Evolutionary conservation across 1,140 invertebrate species (phyloP).

Genomic region (Adoxophyes honmai): DNA sequence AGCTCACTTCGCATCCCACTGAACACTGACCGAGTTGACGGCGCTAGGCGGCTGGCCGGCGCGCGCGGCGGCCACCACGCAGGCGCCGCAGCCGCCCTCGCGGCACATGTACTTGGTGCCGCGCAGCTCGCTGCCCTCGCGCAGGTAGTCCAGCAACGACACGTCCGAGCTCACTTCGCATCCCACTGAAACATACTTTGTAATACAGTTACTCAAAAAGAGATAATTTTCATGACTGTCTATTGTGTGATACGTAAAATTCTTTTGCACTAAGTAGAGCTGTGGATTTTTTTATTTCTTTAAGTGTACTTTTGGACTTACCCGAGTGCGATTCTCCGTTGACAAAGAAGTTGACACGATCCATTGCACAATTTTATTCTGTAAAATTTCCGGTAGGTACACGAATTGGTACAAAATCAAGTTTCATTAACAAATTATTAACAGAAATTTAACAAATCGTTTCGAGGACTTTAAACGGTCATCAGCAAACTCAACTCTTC

Average conservation of each 20-base stretch:
- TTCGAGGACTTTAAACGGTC: no score
- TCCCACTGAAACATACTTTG: conserved; percentile 49
- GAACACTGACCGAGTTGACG: conserved; percentile 86
- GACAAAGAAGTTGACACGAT: neutral
- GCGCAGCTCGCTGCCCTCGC: conserved; percentile 60
- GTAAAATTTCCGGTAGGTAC: no score
- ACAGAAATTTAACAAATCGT: no score
- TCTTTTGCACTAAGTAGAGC: no score
- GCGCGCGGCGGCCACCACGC: conserved; percentile 78
- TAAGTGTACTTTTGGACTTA: no score
- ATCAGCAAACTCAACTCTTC: no score
- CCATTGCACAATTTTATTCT: neutral
- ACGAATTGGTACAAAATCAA: no score
- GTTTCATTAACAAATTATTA: no score
- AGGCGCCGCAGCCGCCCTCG: conserved; percentile 89
- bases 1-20: no score
- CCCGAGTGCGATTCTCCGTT: neutral
- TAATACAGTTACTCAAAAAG: neutral
- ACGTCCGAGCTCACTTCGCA: conserved; percentile 59
- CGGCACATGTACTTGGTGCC: conserved; percentile 88
- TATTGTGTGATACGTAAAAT: no score
- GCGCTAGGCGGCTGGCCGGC: conserved; percentile 63
- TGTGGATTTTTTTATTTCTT: no score
- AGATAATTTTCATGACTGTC: no score
- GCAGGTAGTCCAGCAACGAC: conserved; percentile 39